Base-by-base conservation (phyloP, 2,797 vertebrate species). In the Cuculus canorus region DNA sequence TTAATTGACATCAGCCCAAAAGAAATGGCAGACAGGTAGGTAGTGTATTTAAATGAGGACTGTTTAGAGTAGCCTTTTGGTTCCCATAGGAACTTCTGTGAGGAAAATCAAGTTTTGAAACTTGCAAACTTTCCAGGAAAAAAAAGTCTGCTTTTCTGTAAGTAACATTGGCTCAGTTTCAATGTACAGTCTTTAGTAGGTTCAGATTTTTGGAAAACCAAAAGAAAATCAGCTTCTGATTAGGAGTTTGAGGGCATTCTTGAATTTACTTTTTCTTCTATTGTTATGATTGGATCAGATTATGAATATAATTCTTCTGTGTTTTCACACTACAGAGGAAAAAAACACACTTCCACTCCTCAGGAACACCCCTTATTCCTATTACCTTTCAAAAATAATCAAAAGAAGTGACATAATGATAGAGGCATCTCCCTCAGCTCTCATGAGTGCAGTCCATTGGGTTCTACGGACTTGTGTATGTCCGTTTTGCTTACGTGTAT, bases 381-480 rank as follows among this genome's bases (percentile, higher is more conserved):
- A 27, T 27, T 52, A 63, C 5, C 37, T 69, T 81, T 59, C 37
- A 45, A 70, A 57, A 84, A 64, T 24, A 60, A 75, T 28, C 17
- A 37, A 10, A 30, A 82, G 21, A 3, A 3, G 12, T 60, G 25
- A 88, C 37, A 27, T 6, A 4, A 21, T 11, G 71, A 24, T 23
- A 24, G 10, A 59, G 15, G 11, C n/a, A 72, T 11, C 6, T 63
- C 57, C 19, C 43, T 78, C 39, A 39, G 35, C 43, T 87, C 37
- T 71, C 2, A 0, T 3, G 17, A 50, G 30, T 8, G 7, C 24
- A 35, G 15, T 15, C 17, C 33, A 53, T 5, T 18, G 53, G 7
- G 16, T 65, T n/a, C 7, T 18, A 9, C 4, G 25, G 35, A 80
- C 47, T 30, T 25, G 27, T 2, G 2, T 23, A 4, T 1, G 3